These are phyloP conservation scores for Paradoxurus hermaphroditus DNA, from an alignment of 2,113 vertebrate genomes.

Conservation along the genomic window DNA sequence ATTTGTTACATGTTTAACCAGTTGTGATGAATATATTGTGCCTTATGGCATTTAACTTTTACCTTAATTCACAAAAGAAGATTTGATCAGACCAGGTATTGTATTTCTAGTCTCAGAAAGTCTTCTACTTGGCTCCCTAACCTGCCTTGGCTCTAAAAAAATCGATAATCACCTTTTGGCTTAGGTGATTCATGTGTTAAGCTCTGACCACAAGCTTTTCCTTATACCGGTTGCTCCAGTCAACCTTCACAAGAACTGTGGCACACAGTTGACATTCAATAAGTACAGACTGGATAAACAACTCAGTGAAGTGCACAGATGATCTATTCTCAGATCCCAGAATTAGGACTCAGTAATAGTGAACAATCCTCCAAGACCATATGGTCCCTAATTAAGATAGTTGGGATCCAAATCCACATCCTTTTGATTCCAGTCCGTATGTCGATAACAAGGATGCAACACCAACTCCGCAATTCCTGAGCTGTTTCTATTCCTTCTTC, in stretches of 20 bases:
- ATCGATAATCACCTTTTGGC: background rate
- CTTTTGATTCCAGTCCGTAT: background rate
- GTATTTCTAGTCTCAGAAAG: background rate
- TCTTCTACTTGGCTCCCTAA: background rate
- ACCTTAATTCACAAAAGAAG: constrained; percentile 23
- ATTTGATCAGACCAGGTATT: background rate
- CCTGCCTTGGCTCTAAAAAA: background rate
- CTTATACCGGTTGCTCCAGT: background rate
- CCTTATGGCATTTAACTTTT: constrained; percentile 28
- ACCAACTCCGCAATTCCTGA: background rate
- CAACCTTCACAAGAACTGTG: background rate
- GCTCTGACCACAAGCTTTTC: background rate
- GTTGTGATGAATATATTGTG: background rate
- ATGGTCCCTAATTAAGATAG: background rate
- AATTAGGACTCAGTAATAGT: background rate
- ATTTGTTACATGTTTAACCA: constrained; percentile 17
- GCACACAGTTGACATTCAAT: background rate
- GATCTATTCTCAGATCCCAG: background rate
- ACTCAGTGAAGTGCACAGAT: background rate
- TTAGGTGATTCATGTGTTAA: background rate
- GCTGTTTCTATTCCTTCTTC: background rate
- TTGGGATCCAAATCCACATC: background rate
- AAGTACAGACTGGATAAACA: background rate
- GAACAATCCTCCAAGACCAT: background rate
- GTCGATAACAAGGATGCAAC: background rate